Evolutionary conservation across 2,888 invertebrate species (phyloP).

Genomic region (Azorinus chamasolen): DNA sequence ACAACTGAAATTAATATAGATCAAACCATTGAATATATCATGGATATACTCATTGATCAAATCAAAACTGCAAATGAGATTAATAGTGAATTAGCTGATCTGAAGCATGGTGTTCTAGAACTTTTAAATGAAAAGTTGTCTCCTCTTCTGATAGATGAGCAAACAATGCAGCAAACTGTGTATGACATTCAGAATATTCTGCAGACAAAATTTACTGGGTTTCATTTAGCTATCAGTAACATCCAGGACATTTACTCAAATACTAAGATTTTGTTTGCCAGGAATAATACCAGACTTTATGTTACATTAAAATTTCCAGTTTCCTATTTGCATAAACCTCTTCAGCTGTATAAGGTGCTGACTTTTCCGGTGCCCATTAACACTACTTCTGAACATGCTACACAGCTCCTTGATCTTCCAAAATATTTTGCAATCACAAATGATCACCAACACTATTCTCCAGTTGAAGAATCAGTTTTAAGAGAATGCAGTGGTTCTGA

Average conservation of each 20-base stretch:
- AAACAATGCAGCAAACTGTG: conserved; percentile 3
- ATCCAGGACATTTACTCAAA: conserved; percentile 18
- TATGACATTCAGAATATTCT: conserved; percentile 22
- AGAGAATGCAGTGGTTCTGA: conserved; percentile 1
- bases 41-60: conserved; percentile 27
- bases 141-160: conserved; percentile 25
- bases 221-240: conserved; percentile 26
- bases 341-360: conserved; percentile 38
- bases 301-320: conserved; percentile 45
- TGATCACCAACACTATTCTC: conserved; percentile 24
- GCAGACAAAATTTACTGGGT: conserved; percentile 29
- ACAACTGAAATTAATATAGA: conserved; percentile 17
- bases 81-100: conserved; percentile 24
- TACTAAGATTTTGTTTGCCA: conserved; percentile 32
- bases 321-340: conserved; percentile 37
- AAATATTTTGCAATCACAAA: conserved; percentile 21
- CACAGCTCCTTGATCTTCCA: conserved; percentile 51
- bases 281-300: conserved; percentile 31
- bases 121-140: conserved; percentile 37
- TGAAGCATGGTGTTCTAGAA: conserved; percentile 19
- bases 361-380: conserved; percentile 54
- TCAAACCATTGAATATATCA: conserved; percentile 8
- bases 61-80: conserved; percentile 9
- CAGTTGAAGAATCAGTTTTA: conserved; percentile 8
- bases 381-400: conserved; percentile 50